Conservation (phyloP, 1,140 invertebrate species). For the Drosophila neocordata region DNA sequence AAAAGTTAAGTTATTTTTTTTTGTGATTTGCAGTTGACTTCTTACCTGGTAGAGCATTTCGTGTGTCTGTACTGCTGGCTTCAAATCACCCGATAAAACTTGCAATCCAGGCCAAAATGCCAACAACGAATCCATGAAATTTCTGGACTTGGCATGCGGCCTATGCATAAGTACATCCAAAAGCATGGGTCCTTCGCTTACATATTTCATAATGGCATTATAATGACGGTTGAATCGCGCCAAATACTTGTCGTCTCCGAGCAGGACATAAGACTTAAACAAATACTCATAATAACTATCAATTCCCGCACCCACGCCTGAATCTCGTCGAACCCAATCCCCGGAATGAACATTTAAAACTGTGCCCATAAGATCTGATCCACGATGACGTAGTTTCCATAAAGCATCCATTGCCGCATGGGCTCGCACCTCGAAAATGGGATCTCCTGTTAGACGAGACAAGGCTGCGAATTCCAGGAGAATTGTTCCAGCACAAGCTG, state of each 20-base stretch:
- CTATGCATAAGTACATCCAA: slow-evolving; percentile 99
- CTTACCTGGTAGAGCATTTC: slow-evolving; percentile 95
- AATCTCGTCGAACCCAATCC: slow-evolving; percentile 97
- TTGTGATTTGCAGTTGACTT: no score
- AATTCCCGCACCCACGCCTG: slow-evolving; percentile 99
- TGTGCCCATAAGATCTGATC: slow-evolving; percentile 96
- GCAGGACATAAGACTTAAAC: slow-evolving; percentile 94
- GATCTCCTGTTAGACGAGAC: slow-evolving; percentile 94
- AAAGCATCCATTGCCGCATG: slow-evolving; percentile 98
- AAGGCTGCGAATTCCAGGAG: slow-evolving; percentile 98
- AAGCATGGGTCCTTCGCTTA: slow-evolving; percentile 96
- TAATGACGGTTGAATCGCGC: slow-evolving; percentile 98
- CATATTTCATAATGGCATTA: slow-evolving; percentile 98
- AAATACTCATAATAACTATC: slow-evolving; percentile 99
- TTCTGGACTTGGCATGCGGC: slow-evolving; percentile 96
- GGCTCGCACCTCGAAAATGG: slow-evolving; percentile 97
- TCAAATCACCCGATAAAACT: slow-evolving; percentile 94
- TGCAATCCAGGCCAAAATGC: slow-evolving; percentile 99
- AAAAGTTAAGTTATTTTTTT: neutral
- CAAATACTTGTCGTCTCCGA: slow-evolving; percentile 95
- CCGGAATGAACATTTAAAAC: slow-evolving; percentile 98
- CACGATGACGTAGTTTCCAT: slow-evolving; percentile 96
- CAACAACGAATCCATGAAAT: slow-evolving; percentile 98
- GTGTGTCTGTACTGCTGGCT: slow-evolving; percentile 98
- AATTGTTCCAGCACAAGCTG: slow-evolving; percentile 99